phyloP scores from a whole-genome alignment of 2,888 invertebrate genomes.

The Trachelus stipa region DNA sequence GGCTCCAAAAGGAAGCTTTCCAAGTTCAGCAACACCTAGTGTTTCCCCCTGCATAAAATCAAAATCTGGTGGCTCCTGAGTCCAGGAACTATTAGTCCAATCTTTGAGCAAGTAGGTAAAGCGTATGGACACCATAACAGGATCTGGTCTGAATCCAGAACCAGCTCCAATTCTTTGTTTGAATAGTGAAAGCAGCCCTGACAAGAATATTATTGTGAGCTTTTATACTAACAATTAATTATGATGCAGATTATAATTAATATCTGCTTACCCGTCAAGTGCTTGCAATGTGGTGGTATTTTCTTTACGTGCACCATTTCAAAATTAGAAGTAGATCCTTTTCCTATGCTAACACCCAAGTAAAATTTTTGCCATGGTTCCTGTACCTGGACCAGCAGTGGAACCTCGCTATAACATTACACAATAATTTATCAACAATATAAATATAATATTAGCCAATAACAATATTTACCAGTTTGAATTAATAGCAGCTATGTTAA shows the following conservation, averaged over 20 bases:
- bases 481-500: slow-evolving; percentile 85
- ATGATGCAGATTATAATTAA: not conserved
- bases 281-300: slow-evolving; percentile 83
- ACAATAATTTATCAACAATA: slow-evolving; percentile 12
- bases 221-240: not conserved
- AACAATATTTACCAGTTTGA: slow-evolving; percentile 73
- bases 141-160: slow-evolving; percentile 68
- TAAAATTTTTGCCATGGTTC: slow-evolving; percentile 85
- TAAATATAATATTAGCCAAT: not conserved
- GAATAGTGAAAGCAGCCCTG: slow-evolving; percentile 84
- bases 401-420: slow-evolving; percentile 73
- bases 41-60: slow-evolving; percentile 71
- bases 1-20: slow-evolving; percentile 85
- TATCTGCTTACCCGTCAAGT: slow-evolving; percentile 74
- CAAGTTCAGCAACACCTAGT: slow-evolving; percentile 68
- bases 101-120: slow-evolving; percentile 79
- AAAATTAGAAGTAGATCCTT: slow-evolving; percentile 83
- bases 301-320: slow-evolving; percentile 89
- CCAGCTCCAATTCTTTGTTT: slow-evolving; percentile 84
- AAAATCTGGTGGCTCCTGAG: slow-evolving; percentile 71
- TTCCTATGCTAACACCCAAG: slow-evolving; percentile 83
- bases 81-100: slow-evolving; percentile 74
- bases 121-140: slow-evolving; percentile 79
- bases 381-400: slow-evolving; percentile 88
- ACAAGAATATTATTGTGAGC: slow-evolving; percentile 14